phyloP scores from a whole-genome alignment of 2,113 vertebrate species.

The human (Homo sapiens) region DNA sequence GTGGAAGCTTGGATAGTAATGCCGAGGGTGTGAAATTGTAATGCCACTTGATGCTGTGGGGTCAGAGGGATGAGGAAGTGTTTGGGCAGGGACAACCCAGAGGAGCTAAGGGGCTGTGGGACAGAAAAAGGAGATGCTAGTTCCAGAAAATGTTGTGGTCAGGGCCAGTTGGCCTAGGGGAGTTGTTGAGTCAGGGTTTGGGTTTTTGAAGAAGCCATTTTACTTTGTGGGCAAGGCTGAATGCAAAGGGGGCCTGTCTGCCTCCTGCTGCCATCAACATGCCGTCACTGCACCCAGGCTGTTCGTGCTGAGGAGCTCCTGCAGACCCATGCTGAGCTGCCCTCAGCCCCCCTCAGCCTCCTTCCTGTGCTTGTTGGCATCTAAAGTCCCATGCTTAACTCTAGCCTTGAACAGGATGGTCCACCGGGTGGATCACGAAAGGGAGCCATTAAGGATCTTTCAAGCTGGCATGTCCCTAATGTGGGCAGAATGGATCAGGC shows the following conservation, averaged over 20 bases:
- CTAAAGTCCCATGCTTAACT: not conserved
- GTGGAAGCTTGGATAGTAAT: not conserved
- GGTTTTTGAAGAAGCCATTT: not conserved
- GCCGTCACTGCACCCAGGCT: no score
- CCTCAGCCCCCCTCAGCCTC: no score
- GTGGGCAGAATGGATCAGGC: not conserved
- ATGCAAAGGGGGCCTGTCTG: not conserved
- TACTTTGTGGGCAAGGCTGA: not conserved
- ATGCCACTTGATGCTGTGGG: not conserved
- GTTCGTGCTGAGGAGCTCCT: no score
- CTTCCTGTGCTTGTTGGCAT: no score
- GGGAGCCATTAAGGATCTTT: not conserved
- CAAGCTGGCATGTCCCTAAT: not conserved
- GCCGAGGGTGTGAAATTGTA: not conserved
- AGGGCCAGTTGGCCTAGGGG: not conserved
- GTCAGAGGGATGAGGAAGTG: not conserved
- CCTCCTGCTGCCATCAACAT: no score
- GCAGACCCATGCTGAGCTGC: no score
- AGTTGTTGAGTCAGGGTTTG: not conserved
- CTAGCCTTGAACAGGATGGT: not conserved
- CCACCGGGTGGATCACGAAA: conserved; percentile 13
- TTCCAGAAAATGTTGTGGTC: not conserved
- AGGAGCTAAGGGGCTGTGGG: not conserved
- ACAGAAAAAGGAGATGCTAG: not conserved
- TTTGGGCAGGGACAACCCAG: not conserved